Percentiles rank a stretch among this genome's conserved stretches.
Conservation (phyloP, 1,140 invertebrate genomes). For the Nasonia giraulti region DNA sequence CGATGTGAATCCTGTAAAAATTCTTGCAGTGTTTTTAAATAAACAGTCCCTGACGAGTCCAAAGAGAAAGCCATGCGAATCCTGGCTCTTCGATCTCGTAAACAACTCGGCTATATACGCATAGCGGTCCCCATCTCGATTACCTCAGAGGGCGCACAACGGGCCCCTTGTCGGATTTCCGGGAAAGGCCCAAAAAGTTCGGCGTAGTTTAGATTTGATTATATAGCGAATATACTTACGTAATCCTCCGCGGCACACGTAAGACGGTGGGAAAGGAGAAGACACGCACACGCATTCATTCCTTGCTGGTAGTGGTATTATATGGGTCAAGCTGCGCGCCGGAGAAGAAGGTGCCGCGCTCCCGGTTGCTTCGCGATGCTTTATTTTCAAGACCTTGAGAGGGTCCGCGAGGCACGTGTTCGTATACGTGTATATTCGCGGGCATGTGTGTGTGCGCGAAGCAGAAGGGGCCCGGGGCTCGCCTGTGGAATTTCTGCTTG, state of each 20-base stretch:
- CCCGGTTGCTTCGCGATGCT: conserved; percentile 41
- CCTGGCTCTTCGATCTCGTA: neutral
- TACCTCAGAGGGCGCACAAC: neutral
- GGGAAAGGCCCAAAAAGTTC: conserved; percentile 39
- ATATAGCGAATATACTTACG: conserved; percentile 40
- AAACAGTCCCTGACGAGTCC: neutral
- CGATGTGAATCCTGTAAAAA: too few relatives aligned
- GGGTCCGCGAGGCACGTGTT: conserved; percentile 42
- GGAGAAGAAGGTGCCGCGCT: conserved; percentile 37
- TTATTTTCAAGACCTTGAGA: conserved; percentile 56
- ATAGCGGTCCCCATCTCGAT: neutral
- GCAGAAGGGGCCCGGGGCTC: conserved; percentile 32
- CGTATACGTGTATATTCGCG: conserved; percentile 29
- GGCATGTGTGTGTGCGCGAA: too few relatives aligned
- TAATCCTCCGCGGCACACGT: conserved; percentile 32
- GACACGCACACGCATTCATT: conserved; percentile 35
- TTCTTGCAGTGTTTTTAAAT: neutral
- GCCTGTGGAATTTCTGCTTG: conserved; percentile 38
- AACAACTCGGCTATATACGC: neutral
- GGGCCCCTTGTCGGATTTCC: conserved; percentile 21
- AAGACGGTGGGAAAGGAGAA: conserved; percentile 44
- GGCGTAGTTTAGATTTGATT: conserved; percentile 43
- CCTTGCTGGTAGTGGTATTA: conserved; percentile 35
- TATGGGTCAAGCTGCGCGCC: conserved; percentile 62
- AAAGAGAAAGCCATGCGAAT: neutral